Percentiles rank a stretch among this genome's conserved stretches.
Evolutionary conservation across 1,140 invertebrate genomes (phyloP).

Genomic region (Patella vulgata): DNA sequence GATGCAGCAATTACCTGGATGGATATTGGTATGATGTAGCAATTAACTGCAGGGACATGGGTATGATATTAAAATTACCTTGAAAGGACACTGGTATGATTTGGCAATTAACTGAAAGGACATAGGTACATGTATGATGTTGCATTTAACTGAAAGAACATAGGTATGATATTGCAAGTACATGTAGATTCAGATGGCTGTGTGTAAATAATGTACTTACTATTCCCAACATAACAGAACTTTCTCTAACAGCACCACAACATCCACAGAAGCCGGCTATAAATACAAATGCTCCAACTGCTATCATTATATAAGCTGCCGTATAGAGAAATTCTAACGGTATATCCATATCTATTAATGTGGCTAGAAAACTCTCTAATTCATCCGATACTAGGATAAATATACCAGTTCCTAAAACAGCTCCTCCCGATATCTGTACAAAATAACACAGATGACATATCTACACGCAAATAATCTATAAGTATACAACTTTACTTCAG

Average conservation of each 20-base stretch:
- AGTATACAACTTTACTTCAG: background rate
- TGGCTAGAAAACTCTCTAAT: slow-evolving; percentile 73
- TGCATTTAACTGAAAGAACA: too few relatives aligned
- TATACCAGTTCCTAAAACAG: slow-evolving; percentile 77
- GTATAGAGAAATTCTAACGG: slow-evolving; percentile 68
- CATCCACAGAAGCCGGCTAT: slow-evolving; percentile 90
- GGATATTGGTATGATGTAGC: too few relatives aligned
- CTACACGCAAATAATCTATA: background rate
- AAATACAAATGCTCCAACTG: slow-evolving; percentile 81
- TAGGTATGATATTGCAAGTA: too few relatives aligned
- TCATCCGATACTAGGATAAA: slow-evolving; percentile 79
- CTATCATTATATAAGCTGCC: slow-evolving; percentile 74
- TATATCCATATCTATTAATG: slow-evolving; percentile 43
- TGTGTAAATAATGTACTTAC: too few relatives aligned
- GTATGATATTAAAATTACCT: too few relatives aligned
- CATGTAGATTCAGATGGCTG: too few relatives aligned
- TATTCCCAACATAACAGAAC: slow-evolving; percentile 83
- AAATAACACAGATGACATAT: background rate
- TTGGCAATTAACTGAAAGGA: too few relatives aligned
- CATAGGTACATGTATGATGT: too few relatives aligned
- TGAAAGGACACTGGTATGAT: too few relatives aligned
- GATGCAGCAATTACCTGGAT: too few relatives aligned
- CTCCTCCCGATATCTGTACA: slow-evolving; percentile 77
- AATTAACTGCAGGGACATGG: too few relatives aligned
- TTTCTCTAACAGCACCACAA: slow-evolving; percentile 86